phyloP scores from a whole-genome alignment of 2,888 invertebrate species.

The Drosophila borborema region DNA sequence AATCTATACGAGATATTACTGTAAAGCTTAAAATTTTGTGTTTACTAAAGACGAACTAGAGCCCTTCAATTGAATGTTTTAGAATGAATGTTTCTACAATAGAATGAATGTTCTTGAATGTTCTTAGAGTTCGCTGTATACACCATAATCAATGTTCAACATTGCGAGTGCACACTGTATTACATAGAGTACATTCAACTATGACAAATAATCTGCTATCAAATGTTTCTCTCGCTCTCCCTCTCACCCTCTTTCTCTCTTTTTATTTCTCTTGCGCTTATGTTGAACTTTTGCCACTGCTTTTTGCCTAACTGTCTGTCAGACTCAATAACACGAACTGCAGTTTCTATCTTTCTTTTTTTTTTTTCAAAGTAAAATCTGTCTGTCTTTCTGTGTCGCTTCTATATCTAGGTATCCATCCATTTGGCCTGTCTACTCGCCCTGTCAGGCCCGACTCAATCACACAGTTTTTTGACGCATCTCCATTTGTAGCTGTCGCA shows the following conservation, averaged over 20 bases:
- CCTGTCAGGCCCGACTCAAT: conserved; percentile 60
- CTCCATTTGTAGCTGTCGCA: conserved; percentile 55
- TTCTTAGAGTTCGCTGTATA: not conserved
- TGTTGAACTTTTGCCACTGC: conserved; percentile 20
- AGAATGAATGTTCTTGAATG: not conserved
- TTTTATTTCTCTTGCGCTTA: not conserved
- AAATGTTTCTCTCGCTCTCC: not conserved
- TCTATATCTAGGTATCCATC: conserved; percentile 17
- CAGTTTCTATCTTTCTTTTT: conserved; percentile 6
- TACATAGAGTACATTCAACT: conserved; percentile 13
- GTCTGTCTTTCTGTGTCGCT: conserved; percentile 8
- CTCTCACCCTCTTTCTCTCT: not conserved
- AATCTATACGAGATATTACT: too few relatives aligned
- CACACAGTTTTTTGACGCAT: conserved; percentile 59
- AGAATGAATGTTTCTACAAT: not conserved
- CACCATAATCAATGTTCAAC: not conserved
- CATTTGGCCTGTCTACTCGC: conserved; percentile 28
- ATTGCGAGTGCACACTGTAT: not conserved
- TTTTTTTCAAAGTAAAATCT: not conserved
- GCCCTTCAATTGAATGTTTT: not conserved
- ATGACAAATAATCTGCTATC: conserved; percentile 9
- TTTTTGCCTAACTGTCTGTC: conserved; percentile 48
- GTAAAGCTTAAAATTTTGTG: too few relatives aligned
- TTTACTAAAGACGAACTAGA: too few relatives aligned
- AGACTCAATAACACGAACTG: conserved; percentile 54